Evolutionary conservation across 2,797 vertebrate species (phyloP).

Genomic region (Epinephelus coioides): DNA sequence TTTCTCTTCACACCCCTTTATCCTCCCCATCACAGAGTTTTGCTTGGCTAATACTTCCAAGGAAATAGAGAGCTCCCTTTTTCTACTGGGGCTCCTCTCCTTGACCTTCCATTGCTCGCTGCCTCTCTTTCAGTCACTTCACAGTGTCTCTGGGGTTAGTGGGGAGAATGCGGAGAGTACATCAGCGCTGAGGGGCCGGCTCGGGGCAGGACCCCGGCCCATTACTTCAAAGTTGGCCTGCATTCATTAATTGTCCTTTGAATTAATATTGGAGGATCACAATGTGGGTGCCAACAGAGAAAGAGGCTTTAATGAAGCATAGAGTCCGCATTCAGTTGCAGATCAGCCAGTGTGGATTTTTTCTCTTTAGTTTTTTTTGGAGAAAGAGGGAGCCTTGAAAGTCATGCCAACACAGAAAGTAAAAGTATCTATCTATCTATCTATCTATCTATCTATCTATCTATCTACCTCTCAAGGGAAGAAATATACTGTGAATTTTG

Average conservation of each 20-base stretch:
- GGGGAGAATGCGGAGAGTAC: conserved; percentile 95
- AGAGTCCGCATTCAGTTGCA: conserved; percentile 99
- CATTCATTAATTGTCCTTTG: conserved; percentile 99
- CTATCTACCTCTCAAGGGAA: background rate
- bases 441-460: conserved; percentile 43
- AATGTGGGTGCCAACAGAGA: conserved; percentile 99
- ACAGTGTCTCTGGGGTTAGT: conserved; percentile 84
- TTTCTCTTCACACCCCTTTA: conserved; percentile 87
- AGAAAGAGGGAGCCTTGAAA: conserved; percentile 61
- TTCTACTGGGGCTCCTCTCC: conserved; percentile 97
- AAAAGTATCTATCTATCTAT: conserved; percentile 44
- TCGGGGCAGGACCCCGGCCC: conserved; percentile 93
- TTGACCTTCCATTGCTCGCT: conserved; percentile 99
- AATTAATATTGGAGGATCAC: conserved; percentile 99
- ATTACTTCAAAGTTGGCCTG: conserved; percentile 99
- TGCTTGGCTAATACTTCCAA: conserved; percentile 99
- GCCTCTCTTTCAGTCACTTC: conserved; percentile 94
- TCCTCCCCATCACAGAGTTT: conserved; percentile 90
- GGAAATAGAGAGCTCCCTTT: conserved; percentile 94
- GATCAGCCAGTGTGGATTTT: conserved; percentile 90
- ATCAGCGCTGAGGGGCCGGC: conserved; percentile 97
- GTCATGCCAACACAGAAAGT: conserved; percentile 48
- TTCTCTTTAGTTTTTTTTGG: conserved; percentile 46
- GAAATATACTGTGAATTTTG: conserved; percentile 11
- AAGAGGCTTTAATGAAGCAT: conserved; percentile 99